Percentiles rank a stretch among this genome's conserved stretches.
phyloP scores from a whole-genome alignment of 2,797 vertebrate genomes.

The Perodicticus potto region DNA sequence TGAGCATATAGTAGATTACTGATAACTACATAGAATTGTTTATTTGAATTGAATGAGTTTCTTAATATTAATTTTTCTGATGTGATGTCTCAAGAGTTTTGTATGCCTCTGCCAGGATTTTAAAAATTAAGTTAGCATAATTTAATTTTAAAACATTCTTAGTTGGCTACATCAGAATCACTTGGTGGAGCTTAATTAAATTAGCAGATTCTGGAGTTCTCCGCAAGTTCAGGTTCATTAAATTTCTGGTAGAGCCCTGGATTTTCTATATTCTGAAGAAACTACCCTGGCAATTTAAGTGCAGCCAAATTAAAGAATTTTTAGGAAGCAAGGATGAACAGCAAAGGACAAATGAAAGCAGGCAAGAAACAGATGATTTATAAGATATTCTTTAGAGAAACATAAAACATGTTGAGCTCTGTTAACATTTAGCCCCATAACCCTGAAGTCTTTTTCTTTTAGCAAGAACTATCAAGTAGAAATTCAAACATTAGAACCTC shows the following conservation, averaged over 20 bases:
- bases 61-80: constrained; percentile 46
- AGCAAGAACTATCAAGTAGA: neutral
- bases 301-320: constrained; percentile 24
- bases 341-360: constrained; percentile 3
- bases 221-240: neutral
- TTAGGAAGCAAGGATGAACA: constrained; percentile 14
- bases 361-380: neutral
- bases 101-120: neutral
- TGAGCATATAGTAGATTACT: neutral
- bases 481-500: neutral
- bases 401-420: neutral
- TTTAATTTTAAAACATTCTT: neutral
- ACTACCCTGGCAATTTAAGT: neutral
- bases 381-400: constrained; percentile 52
- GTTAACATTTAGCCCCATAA: neutral
- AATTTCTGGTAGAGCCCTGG: neutral
- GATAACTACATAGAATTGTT: constrained; percentile 44
- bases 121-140: neutral
- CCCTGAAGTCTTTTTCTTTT: constrained; percentile 22
- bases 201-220: neutral
- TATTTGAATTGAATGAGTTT: constrained; percentile 22
- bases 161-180: neutral
- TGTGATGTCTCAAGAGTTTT: neutral
- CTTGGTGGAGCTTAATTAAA: neutral
- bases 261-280: constrained; percentile 24